phyloP scores from a whole-genome alignment of 2,888 invertebrate species.

The Calephelis perditalis region DNA sequence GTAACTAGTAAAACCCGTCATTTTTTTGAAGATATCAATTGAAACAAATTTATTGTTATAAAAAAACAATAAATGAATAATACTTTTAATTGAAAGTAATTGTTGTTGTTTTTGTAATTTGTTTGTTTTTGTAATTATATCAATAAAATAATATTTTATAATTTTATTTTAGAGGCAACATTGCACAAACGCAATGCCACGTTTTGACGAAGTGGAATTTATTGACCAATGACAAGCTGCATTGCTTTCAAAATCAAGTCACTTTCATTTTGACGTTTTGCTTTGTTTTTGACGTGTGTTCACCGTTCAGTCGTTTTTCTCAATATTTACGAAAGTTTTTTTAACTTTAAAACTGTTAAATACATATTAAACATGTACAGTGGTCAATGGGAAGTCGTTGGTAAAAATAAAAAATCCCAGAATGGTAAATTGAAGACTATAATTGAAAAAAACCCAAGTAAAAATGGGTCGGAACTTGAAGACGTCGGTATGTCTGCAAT shows the following conservation, averaged over 20 bases:
- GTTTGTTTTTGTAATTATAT: too few relatives aligned
- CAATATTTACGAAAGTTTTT: slow-evolving; percentile 56
- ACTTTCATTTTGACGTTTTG: slow-evolving; percentile 45
- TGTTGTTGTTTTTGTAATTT: too few relatives aligned
- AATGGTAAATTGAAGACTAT: slow-evolving; percentile 63
- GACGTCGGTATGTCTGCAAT: slow-evolving; percentile 82
- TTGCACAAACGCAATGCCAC: slow-evolving; percentile 46
- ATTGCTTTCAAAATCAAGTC: slow-evolving; percentile 30
- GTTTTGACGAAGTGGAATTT: slow-evolving; percentile 69
- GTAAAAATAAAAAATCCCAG: slow-evolving; percentile 81
- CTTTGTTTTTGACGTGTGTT: slow-evolving; percentile 70
- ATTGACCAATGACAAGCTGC: slow-evolving; percentile 49
- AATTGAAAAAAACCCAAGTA: slow-evolving; percentile 79
- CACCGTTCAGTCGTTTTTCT: slow-evolving; percentile 43
- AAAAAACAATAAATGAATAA: too few relatives aligned
- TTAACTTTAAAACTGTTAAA: slow-evolving; percentile 29
- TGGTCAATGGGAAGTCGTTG: slow-evolving; percentile 85
- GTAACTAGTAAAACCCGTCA: too few relatives aligned
- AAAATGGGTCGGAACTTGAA: slow-evolving; percentile 84
- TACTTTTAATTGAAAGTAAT: too few relatives aligned
- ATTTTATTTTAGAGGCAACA: slow-evolving; percentile 12
- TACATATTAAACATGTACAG: slow-evolving; percentile 54
- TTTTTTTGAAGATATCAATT: too few relatives aligned
- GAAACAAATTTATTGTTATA: too few relatives aligned
- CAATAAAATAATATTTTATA: too few relatives aligned